A percentile compares a stretch with the other conserved stretches of the same genome.
Conservation (phyloP, 2,113 vertebrate genomes). For the Cettia cetti region DNA sequence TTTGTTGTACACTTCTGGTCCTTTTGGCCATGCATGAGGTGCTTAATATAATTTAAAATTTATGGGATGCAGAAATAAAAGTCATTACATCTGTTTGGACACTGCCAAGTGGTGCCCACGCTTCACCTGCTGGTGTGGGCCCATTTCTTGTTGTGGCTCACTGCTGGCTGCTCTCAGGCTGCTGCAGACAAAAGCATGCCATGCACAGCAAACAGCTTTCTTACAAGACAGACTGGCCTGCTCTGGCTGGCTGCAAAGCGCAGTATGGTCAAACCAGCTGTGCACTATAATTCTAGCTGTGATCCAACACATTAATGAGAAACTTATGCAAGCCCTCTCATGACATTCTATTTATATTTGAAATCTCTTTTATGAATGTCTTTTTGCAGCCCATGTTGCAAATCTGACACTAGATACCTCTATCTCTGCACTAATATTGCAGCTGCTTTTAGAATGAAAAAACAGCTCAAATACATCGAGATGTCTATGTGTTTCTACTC, state of each 20-base stretch:
- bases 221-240: neutral
- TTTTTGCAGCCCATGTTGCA: neutral
- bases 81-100: neutral
- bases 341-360: neutral
- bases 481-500: neutral
- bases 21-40: neutral
- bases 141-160: neutral
- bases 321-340: neutral
- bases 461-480: neutral
- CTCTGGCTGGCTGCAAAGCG: neutral
- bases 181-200: neutral
- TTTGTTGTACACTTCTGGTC: neutral
- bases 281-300: neutral
- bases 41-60: neutral
- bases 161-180: neutral
- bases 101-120: neutral
- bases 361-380: neutral
- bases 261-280: neutral
- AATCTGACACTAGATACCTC: neutral
- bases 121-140: neutral
- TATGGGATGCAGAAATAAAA: neutral
- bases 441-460: neutral
- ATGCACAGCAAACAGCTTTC: neutral
- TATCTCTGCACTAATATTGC: neutral
- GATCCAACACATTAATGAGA: neutral